Conservation (phyloP, 2,113 vertebrate species). For the Oxygymnocypris stewartii region DNA sequence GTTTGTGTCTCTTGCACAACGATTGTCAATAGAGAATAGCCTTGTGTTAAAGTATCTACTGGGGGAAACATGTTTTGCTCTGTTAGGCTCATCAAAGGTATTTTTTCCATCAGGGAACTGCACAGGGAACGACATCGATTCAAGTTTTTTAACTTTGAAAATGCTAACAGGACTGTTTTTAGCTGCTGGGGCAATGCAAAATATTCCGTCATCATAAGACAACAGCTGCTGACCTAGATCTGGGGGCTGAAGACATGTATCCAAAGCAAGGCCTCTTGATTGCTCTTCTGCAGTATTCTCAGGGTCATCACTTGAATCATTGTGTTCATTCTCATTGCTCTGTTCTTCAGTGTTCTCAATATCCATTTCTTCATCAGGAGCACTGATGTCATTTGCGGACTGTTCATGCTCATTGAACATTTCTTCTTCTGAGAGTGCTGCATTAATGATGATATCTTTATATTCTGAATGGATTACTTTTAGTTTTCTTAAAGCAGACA, state of each 20-base stretch:
- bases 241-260: constrained; percentile 49
- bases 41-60: constrained; percentile 51
- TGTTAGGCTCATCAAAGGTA: constrained; percentile 39
- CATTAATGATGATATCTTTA: too few species aligned
- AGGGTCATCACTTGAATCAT: too few species aligned
- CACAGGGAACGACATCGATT: constrained; percentile 48
- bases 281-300: not conserved
- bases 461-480: too few species aligned
- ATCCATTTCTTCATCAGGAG: too few species aligned
- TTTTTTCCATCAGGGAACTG: constrained; percentile 50
- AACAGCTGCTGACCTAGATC: constrained; percentile 49
- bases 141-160: constrained; percentile 47
- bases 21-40: constrained; percentile 42
- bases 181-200: constrained; percentile 49
- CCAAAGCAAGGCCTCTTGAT: constrained; percentile 29
- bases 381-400: too few species aligned
- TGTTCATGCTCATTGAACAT: too few species aligned
- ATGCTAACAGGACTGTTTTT: constrained; percentile 48
- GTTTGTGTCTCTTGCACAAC: constrained; percentile 51
- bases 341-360: too few species aligned
- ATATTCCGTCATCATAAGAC: constrained; percentile 47
- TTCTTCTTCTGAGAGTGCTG: too few species aligned
- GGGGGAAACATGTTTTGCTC: constrained; percentile 21
- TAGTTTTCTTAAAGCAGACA: too few species aligned
- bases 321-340: too few species aligned